Percentiles rank a stretch among this genome's conserved stretches.
Conservation (phyloP, 2,113 vertebrate species). For the Campylomormyrus numenius region DNA sequence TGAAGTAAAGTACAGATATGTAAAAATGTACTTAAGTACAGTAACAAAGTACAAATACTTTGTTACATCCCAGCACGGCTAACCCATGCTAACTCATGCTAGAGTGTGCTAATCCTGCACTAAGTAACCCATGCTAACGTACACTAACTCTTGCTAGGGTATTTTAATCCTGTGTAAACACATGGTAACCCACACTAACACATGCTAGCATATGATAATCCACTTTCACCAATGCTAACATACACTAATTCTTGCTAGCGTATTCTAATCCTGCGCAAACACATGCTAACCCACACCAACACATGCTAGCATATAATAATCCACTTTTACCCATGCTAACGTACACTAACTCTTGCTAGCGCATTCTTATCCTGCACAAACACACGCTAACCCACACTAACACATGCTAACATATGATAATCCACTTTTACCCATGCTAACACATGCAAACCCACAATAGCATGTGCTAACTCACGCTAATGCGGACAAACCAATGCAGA, state of each 20-base stretch:
- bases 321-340: neutral
- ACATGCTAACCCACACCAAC: neutral
- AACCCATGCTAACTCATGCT: neutral
- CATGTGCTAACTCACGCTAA: neutral
- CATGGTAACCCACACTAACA: neutral
- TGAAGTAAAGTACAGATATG: no score
- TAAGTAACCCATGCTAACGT: neutral
- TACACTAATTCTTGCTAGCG: neutral
- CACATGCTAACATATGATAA: neutral
- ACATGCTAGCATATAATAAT: neutral
- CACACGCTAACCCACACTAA: neutral
- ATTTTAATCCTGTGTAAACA: neutral
- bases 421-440: constrained; percentile 3
- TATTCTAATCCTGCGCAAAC: neutral
- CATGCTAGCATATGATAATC: neutral
- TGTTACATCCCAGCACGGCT: no score
- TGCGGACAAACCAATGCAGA: neutral
- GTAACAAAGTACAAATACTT: no score
- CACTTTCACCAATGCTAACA: constrained; percentile 10
- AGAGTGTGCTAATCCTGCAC: neutral
- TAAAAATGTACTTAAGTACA: no score
- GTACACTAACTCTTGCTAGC: neutral
- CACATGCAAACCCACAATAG: constrained; percentile 18
- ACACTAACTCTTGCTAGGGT: neutral
- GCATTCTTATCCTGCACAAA: neutral